Conservation (phyloP, 2,888 invertebrate species). For the Epirrhoe tristata region DNA sequence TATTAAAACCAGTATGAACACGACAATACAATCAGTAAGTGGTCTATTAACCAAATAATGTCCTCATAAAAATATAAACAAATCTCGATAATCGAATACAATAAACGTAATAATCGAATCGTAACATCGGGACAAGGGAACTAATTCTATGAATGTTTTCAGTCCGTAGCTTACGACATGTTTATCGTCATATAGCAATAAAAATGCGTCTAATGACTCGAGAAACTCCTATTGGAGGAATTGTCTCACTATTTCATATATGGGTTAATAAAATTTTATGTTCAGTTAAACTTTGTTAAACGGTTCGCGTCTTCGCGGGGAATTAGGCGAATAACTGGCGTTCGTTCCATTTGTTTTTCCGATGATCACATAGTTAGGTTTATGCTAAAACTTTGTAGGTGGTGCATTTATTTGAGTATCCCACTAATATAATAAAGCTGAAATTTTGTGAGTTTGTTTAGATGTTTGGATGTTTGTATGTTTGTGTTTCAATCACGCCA, state of each 20-base stretch:
- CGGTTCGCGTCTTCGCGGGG: conserved; percentile 57
- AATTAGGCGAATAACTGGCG: conserved; percentile 50
- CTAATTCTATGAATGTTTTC: conserved; percentile 82
- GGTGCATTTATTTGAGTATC: too few species aligned
- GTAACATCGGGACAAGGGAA: conserved; percentile 59
- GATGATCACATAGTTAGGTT: conserved; percentile 7
- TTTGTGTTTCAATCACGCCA: too few species aligned
- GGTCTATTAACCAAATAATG: conserved; percentile 51
- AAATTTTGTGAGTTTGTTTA: too few species aligned
- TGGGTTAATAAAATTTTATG: conserved; percentile 85
- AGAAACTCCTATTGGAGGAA: conserved; percentile 71
- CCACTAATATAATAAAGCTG: too few species aligned
- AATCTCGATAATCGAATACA: conserved; percentile 66
- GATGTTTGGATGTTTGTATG: too few species aligned
- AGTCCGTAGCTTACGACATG: conserved; percentile 83
- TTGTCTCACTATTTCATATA: conserved; percentile 84
- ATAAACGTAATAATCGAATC: conserved; percentile 76
- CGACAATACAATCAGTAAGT: conserved; percentile 26
- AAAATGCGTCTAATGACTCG: conserved; percentile 83
- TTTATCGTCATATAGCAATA: conserved; percentile 83
- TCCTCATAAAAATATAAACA: conserved; percentile 59
- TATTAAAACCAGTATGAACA: conserved; percentile 13
- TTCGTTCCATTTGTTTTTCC: conserved; percentile 28
- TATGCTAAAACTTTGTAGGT: background rate
- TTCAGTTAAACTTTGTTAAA: conserved; percentile 83